A percentile compares a stretch with the other conserved stretches of the same genome.
Evolutionary conservation across 2,888 invertebrate genomes (phyloP).

Genomic region (Mesoligia furuncula): DNA sequence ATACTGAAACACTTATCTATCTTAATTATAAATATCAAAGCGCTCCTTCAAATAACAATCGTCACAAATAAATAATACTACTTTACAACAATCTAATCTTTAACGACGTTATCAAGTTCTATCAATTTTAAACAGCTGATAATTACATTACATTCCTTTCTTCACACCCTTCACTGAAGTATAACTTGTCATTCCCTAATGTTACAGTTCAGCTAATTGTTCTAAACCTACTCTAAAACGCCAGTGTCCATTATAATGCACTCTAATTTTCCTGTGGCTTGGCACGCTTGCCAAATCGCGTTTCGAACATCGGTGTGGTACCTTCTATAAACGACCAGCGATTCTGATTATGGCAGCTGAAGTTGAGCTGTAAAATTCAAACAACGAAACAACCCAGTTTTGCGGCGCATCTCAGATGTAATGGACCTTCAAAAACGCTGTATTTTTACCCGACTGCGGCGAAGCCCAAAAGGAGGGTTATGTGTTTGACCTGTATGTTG

Average conservation of each 20-base stretch:
- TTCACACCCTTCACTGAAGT: neutral
- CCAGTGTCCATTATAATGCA: constrained; percentile 72
- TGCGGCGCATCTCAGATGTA: too few relatives aligned
- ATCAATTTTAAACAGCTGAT: constrained; percentile 9
- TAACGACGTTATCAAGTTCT: neutral
- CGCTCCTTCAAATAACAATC: constrained; percentile 8
- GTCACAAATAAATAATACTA: neutral
- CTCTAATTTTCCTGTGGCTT: constrained; percentile 78
- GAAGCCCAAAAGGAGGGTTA: too few relatives aligned
- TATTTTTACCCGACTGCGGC: too few relatives aligned
- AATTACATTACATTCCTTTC: neutral
- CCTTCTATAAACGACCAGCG: constrained; percentile 44
- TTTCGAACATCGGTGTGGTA: constrained; percentile 49
- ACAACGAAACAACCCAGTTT: neutral
- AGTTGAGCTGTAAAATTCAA: neutral
- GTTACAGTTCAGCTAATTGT: constrained; percentile 37
- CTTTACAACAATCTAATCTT: constrained; percentile 20
- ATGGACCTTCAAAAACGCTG: too few relatives aligned
- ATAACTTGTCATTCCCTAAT: neutral
- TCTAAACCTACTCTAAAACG: constrained; percentile 59
- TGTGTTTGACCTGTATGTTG: too few relatives aligned
- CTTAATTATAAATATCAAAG: constrained; percentile 7
- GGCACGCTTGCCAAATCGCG: constrained; percentile 77
- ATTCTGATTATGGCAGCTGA: neutral
- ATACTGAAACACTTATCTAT: neutral